These are phyloP conservation scores for Alaudala cheleensis DNA, from an alignment of 2,113 vertebrate genomes.

Conservation along the genomic window DNA sequence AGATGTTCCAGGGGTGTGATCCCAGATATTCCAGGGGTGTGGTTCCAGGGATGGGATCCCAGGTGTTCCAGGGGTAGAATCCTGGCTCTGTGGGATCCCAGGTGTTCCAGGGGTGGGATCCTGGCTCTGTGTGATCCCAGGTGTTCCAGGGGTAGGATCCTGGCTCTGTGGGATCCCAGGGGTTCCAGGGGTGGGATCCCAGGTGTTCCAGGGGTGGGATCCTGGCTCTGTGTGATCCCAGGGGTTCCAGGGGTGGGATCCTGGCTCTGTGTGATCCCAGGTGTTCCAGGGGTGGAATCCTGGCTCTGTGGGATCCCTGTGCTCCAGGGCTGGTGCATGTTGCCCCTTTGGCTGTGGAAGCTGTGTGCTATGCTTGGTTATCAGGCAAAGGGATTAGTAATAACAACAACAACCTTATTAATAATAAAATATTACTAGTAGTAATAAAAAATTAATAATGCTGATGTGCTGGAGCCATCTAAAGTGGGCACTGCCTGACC, in stretches of 20 bases:
- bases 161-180: no score
- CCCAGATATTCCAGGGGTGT: background rate
- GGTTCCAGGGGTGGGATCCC: background rate
- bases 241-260: background rate
- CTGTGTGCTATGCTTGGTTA: background rate
- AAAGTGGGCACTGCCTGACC: accelerated
- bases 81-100: no score
- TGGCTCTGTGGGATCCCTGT: background rate
- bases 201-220: background rate
- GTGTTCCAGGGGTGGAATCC: background rate
- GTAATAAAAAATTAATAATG: background rate
- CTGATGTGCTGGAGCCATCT: background rate
- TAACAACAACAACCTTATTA: accelerated
- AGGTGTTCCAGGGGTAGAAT: background rate
- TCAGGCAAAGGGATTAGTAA: background rate
- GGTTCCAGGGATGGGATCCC: background rate
- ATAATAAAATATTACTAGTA: background rate
- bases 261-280: accelerated
- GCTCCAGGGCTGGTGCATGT: background rate
- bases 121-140: no score
- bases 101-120: background rate
- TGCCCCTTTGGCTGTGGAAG: background rate
- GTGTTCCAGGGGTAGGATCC: background rate
- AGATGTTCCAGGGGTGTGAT: background rate
- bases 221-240: no score